phyloP scores from a whole-genome alignment of 2,113 vertebrate species.

The Notothenia rossii region DNA sequence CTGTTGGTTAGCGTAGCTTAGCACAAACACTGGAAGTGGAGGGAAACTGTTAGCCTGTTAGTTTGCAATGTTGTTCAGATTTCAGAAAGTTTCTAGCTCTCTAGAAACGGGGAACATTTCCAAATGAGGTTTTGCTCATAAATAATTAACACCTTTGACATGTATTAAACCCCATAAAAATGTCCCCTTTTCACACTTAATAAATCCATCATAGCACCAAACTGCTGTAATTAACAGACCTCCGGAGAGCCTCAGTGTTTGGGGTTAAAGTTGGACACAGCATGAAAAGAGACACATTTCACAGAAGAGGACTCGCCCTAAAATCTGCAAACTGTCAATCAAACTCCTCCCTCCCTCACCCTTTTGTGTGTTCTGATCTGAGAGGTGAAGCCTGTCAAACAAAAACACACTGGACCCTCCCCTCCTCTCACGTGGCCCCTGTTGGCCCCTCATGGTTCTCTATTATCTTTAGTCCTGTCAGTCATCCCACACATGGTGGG shows the following conservation, averaged over 20 bases:
- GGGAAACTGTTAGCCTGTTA: not conserved
- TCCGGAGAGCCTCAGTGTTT: not conserved
- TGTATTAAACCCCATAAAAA: too few relatives aligned
- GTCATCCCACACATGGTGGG: conserved; percentile 23
- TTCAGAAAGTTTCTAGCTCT: not conserved
- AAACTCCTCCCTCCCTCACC: not conserved
- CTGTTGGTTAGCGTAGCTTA: conserved; percentile 4
- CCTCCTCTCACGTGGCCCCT: conserved; percentile 32
- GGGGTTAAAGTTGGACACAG: conserved; percentile 10
- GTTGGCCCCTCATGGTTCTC: conserved; percentile 9
- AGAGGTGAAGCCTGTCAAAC: conserved; percentile 52
- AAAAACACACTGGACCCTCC: conserved; percentile 20
- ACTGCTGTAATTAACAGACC: too few relatives aligned
- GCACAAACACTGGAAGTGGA: not conserved
- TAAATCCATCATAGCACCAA: too few relatives aligned
- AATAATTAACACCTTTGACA: too few relatives aligned
- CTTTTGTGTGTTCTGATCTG: conserved; percentile 41
- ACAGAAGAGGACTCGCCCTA: not conserved
- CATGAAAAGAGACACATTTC: not conserved
- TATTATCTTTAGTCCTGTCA: conserved; percentile 54
- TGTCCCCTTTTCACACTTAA: too few relatives aligned
- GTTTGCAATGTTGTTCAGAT: not conserved
- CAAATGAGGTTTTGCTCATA: too few relatives aligned
- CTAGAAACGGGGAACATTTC: not conserved
- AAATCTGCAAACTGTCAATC: conserved; percentile 45